These are phyloP conservation scores for Enteromius fasciolatus DNA, from an alignment of 2,797 vertebrate genomes.

Conservation along the genomic window DNA sequence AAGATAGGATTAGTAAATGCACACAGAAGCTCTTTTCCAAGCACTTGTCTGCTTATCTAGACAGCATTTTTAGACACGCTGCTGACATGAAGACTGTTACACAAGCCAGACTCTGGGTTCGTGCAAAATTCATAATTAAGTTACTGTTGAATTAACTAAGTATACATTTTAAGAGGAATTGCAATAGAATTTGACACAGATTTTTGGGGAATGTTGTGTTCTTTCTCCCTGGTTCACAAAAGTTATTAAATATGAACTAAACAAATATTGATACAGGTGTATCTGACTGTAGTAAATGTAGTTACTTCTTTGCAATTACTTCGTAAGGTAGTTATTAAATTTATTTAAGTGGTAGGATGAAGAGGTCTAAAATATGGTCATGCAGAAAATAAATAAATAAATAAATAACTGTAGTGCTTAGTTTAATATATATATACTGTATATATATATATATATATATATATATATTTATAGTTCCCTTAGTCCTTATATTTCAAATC, in stretches of 20 bases:
- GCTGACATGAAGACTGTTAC: slow-evolving; percentile 5
- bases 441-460: too few relatives aligned
- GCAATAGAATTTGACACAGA: neutral
- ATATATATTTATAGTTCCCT: too few relatives aligned
- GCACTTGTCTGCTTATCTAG: slow-evolving; percentile 6
- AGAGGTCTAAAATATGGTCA: neutral
- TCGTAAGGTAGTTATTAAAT: neutral
- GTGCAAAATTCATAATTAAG: neutral
- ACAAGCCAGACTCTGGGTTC: neutral
- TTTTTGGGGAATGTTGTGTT: neutral
- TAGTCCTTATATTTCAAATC: neutral
- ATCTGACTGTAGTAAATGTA: too few relatives aligned
- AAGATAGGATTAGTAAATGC: slow-evolving; percentile 46
- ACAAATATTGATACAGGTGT: neutral
- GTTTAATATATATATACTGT: too few relatives aligned
- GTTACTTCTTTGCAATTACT: neutral
- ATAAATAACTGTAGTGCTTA: neutral
- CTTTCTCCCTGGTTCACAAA: neutral
- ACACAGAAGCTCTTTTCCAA: neutral
- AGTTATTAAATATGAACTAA: neutral
- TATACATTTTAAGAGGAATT: neutral
- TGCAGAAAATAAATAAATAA: neutral
- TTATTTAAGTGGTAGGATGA: neutral
- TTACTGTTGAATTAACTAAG: neutral
- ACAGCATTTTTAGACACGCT: neutral